Evolutionary conservation across 1,140 invertebrate genomes (phyloP), one percentile per base, ranked within the genome.

Genomic region (Musca domestica): DNA sequence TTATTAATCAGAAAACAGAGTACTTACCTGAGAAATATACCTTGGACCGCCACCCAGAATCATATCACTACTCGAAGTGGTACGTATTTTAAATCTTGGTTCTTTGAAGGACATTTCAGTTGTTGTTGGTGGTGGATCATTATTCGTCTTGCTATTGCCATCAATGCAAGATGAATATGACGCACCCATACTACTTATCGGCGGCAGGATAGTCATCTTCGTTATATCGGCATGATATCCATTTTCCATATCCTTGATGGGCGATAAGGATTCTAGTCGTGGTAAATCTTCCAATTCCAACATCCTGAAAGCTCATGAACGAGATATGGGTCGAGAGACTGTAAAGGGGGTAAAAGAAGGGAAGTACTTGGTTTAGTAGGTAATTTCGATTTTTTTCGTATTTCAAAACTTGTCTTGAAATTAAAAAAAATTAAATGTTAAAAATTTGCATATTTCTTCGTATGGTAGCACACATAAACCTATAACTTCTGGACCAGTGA

Each of bases 251-350:
- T 81, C 75, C 66, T 70, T 70, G 9, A 73, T 64, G 2, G 78
- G 78, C 2, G 78, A 81, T 14, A 81, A 66, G 23, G 78, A 81
- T 71, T 81, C 74, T 71, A 81, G 63, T 61, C 78, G 69, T 10
- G 78, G 78, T 63, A 81, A 74, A 70, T 81, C 76, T 68, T 81
- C 78, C 63, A 80, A 63, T 64, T 75, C 70, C 47, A 76, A 76
- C 78, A 80, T 80, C 27, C 48, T 63, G n/a, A 19, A 61, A 25
- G 15, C 61, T n/a, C 49, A 69, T 58, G 12, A 47, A 69, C 46
- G 9, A 15, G 14, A 58, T 9, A 30, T 4, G 27, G 27, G 27
- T 3, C 3, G 9, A 58, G 30, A 6, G 25, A 1, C 54, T 58
- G 54, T 30, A 17, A 58, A 17, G 1, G 12, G 23, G 10, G 15